Percentiles rank a stretch among this genome's conserved stretches.
Conservation (phyloP, 2,113 vertebrate species). For the Apus apus region DNA sequence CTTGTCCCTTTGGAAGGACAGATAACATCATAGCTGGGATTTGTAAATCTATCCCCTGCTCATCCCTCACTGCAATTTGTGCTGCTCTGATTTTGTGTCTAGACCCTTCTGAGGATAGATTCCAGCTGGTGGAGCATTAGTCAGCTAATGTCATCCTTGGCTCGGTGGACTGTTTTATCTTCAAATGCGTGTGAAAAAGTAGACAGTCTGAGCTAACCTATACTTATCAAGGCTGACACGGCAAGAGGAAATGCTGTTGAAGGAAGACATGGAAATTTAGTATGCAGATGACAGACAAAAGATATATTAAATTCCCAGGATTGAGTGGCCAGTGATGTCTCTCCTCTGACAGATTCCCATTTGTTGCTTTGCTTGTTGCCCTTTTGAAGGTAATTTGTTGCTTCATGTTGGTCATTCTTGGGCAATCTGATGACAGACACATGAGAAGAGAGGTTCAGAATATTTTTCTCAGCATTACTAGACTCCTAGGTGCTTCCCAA, state of each 20-base stretch:
- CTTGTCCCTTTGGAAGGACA: neutral
- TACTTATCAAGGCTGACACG: conserved; percentile 40
- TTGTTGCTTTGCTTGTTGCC: conserved; percentile 35
- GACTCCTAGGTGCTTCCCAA: neutral
- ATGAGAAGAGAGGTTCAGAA: neutral
- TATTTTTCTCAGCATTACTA: neutral
- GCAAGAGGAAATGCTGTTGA: conserved; percentile 9
- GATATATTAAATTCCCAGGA: conserved; percentile 8
- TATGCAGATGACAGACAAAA: conserved; percentile 49
- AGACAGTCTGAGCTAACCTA: conserved; percentile 5
- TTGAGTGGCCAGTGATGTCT: neutral
- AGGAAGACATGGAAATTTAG: conserved; percentile 17
- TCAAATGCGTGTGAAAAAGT: neutral
- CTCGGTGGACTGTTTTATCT: conserved; percentile 43
- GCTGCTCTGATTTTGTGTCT: neutral
- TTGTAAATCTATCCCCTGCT: conserved; percentile 12
- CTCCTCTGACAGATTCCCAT: conserved; percentile 33
- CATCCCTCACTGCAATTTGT: conserved; percentile 9
- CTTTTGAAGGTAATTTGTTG: neutral
- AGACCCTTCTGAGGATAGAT: neutral
- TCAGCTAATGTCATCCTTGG: conserved; percentile 45
- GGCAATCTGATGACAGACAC: neutral
- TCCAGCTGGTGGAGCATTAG: conserved; percentile 16
- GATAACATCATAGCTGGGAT: conserved; percentile 49
- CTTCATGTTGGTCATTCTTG: neutral